These are phyloP conservation scores for Microctenopoma stevenorrisi DNA, from an alignment of 2,797 vertebrate species.

Conservation along the genomic window DNA sequence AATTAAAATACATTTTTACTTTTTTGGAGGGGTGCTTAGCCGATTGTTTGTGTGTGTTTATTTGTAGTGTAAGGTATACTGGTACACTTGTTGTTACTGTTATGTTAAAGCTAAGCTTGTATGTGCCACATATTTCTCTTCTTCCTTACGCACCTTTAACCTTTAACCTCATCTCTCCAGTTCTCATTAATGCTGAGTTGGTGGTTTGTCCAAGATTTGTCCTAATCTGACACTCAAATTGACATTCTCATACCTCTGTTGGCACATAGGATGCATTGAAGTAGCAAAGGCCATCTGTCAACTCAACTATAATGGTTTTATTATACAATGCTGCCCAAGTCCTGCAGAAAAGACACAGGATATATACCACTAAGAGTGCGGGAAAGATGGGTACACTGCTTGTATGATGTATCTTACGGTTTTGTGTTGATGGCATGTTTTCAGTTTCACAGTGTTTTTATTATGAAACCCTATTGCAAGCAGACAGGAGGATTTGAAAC, in stretches of 20 bases:
- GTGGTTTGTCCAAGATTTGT: conserved; percentile 55
- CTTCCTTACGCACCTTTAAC: conserved; percentile 34
- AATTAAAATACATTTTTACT: too few species aligned
- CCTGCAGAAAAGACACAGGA: conserved; percentile 58
- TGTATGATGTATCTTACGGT: conserved; percentile 65
- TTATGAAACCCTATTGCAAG: conserved; percentile 49
- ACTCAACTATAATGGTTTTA: conserved; percentile 75
- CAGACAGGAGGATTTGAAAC: conserved; percentile 18
- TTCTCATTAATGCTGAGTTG: conserved; percentile 56
- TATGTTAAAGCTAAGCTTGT: not conserved
- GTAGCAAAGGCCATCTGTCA: conserved; percentile 60
- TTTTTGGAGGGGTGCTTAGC: too few species aligned
- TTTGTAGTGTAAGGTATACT: not conserved
- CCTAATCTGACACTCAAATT: conserved; percentile 61
- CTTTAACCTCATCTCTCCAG: conserved; percentile 41
- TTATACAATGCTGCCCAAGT: conserved; percentile 67
- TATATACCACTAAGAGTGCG: conserved; percentile 47
- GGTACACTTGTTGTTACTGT: not conserved
- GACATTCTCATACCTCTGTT: conserved; percentile 50
- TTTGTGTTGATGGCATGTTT: conserved; percentile 59
- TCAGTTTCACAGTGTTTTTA: conserved; percentile 46
- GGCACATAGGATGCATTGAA: conserved; percentile 62
- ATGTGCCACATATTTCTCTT: conserved; percentile 16
- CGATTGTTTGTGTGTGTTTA: not conserved
- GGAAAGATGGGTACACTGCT: conserved; percentile 48